Conservation (phyloP, 2,113 vertebrate species). For the Thunnus thynnus region DNA sequence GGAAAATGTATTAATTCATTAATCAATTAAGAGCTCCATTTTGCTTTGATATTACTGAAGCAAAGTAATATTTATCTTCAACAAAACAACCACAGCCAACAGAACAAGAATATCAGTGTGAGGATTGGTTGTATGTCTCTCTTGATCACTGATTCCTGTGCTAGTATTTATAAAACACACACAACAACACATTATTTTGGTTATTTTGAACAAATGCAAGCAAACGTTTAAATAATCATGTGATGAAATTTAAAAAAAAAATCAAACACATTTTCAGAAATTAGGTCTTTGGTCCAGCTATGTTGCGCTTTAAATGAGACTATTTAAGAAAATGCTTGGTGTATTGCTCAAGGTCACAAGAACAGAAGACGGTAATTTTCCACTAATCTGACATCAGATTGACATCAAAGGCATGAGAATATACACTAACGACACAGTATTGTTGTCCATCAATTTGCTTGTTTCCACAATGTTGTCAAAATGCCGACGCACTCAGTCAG, state of each 20-base stretch:
- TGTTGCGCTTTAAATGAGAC: neutral
- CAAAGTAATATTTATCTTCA: neutral
- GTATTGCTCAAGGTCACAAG: neutral
- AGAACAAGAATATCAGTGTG: no score
- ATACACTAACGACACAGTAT: neutral
- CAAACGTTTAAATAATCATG: neutral
- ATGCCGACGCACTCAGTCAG: neutral
- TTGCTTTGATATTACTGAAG: no score
- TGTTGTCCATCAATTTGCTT: constrained; percentile 28
- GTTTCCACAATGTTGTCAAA: constrained; percentile 28
- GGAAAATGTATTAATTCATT: neutral
- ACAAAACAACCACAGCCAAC: neutral
- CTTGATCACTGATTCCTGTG: constrained; percentile 3
- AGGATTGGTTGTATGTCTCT: neutral
- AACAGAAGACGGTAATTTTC: neutral
- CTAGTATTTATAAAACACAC: neutral
- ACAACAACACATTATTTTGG: neutral
- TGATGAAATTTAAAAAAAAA: neutral
- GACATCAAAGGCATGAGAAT: neutral
- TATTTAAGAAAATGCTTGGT: neutral
- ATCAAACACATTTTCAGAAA: neutral
- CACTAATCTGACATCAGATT: neutral
- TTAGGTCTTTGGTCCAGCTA: neutral
- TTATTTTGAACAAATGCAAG: neutral
- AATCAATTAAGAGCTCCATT: no score